Percentiles rank a stretch among this genome's conserved stretches.
These are phyloP conservation scores for Pachyrhynchus sulphureomaculatus DNA, from an alignment of 1,140 invertebrate species.

Conservation along the genomic window DNA sequence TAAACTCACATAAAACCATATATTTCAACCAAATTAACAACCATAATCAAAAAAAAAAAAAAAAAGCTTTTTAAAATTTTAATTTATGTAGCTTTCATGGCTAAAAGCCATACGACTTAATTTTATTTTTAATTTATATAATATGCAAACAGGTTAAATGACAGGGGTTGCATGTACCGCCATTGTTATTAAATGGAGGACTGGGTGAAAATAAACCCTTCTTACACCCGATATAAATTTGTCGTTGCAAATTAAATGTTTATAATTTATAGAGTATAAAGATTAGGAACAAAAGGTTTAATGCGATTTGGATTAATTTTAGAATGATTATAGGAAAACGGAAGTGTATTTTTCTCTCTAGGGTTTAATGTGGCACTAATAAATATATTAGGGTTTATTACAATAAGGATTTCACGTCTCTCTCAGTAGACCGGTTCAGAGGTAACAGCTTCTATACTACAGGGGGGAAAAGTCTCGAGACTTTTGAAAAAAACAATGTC, in stretches of 20 bases:
- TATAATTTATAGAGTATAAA: slow-evolving; percentile 16
- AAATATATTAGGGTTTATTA: too few species aligned
- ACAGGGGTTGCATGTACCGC: slow-evolving; percentile 23
- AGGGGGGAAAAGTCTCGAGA: too few species aligned
- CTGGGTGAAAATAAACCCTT: slow-evolving; percentile 17
- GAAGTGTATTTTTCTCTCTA: too few species aligned
- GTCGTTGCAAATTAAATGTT: slow-evolving; percentile 20
- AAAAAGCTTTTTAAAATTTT: not conserved
- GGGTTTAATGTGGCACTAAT: too few species aligned
- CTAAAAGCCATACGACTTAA: slow-evolving; percentile 29
- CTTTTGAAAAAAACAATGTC: too few species aligned
- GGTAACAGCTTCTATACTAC: too few species aligned
- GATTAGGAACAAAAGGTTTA: slow-evolving; percentile 15
- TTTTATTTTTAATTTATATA: slow-evolving; percentile 35
- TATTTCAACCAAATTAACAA: slow-evolving; percentile 2
- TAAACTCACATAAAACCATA: not conserved
- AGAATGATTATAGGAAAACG: too few species aligned
- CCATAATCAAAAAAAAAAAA: not conserved
- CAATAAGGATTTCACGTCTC: too few species aligned
- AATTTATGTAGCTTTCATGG: slow-evolving; percentile 17
- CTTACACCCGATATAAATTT: slow-evolving; percentile 35
- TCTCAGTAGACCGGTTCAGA: too few species aligned
- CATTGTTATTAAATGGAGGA: slow-evolving; percentile 6
- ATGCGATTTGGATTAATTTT: slow-evolving; percentile 3
- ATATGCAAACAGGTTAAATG: slow-evolving; percentile 32